Evolutionary conservation across 2,888 invertebrate species (phyloP), one percentile per base, ranked within the genome.

Genomic region (Anarsia innoxiella): DNA sequence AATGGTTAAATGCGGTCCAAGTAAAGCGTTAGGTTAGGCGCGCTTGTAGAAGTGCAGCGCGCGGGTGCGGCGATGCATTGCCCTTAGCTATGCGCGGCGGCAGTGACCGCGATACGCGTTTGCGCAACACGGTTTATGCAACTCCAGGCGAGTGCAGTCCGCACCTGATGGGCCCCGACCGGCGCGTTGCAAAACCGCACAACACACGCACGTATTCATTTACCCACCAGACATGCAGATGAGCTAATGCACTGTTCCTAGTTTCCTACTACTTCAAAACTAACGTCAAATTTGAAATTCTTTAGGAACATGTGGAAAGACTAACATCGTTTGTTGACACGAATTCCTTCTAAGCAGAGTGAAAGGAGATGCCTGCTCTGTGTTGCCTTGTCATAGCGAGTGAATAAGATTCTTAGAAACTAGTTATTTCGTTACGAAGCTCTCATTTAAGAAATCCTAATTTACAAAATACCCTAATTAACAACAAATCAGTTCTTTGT

Each of bases 21-120:
- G n/a, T n/a, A n/a, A n/a, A 19, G 19, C 19, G 6, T 19, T 19
- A 19, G 19, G 19, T 19, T 5, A 6, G 3, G 19, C 19, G 19
- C 19, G 6, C n/a, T n/a, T n/a, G n/a, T n/a, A n/a, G n/a, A n/a
- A n/a, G n/a, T n/a, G 19, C 4, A 19, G 6, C 19, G 55, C 51
- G 59, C 73, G 75, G 82, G 80, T 75, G 75, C 66, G 71, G 58
- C 68, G 53, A 61, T 54, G 54, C n/a, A n/a, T n/a, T 61, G 66
- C 66, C 66, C 66, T 67, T 65, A 64, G 58, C 56, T 54, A 46
- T 44, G 56, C 57, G 61, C 64, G 58, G 65, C 78, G 80, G 74
- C 83, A 83, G 83, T 83, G 83, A 83, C 83, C 83, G 80, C 77
- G 77, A 79, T 82, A 68, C 70, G 57, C 26, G 64, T 83, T 65